A percentile compares a stretch with the other conserved stretches of the same genome.
Conservation (phyloP, 2,113 vertebrate genomes). For the Polypterus senegalus region DNA sequence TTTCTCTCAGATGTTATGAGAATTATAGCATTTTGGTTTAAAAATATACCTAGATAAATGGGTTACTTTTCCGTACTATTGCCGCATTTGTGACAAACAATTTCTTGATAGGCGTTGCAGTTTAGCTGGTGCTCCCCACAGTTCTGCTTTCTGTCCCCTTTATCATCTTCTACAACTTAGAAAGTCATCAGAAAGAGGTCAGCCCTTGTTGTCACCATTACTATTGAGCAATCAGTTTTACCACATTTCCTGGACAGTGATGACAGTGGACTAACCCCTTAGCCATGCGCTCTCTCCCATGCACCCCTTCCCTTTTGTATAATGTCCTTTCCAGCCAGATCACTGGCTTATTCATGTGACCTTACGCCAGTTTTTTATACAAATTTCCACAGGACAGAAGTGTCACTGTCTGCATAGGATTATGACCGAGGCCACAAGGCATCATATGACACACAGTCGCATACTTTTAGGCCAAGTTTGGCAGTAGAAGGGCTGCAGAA, state of each 20-base stretch:
- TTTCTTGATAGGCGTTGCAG: not conserved
- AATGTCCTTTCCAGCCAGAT: conserved; percentile 37
- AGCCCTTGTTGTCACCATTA: not conserved
- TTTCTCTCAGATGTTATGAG: no score
- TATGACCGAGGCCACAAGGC: conserved; percentile 63
- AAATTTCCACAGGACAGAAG: conserved; percentile 79
- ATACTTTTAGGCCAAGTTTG: conserved; percentile 26
- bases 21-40: no score
- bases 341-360: conserved; percentile 81
- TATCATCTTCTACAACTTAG: not conserved
- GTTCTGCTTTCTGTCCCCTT: not conserved
- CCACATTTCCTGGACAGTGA: conserved; percentile 55
- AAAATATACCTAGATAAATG: no score
- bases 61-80: no score
- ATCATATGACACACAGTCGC: conserved; percentile 80
- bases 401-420: conserved; percentile 84
- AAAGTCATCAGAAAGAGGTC: not conserved
- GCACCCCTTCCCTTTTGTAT: conserved; percentile 21
- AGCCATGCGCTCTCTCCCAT: conserved; percentile 48
- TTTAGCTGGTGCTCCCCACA: not conserved
- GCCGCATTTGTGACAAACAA: no score
- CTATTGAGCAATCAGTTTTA: not conserved
- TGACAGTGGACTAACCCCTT: conserved; percentile 63
- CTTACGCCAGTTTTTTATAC: conserved; percentile 67
- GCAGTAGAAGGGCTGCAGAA: no score